Conservation (phyloP, 1,140 invertebrate species). For the Eriocheir sinensis region DNA sequence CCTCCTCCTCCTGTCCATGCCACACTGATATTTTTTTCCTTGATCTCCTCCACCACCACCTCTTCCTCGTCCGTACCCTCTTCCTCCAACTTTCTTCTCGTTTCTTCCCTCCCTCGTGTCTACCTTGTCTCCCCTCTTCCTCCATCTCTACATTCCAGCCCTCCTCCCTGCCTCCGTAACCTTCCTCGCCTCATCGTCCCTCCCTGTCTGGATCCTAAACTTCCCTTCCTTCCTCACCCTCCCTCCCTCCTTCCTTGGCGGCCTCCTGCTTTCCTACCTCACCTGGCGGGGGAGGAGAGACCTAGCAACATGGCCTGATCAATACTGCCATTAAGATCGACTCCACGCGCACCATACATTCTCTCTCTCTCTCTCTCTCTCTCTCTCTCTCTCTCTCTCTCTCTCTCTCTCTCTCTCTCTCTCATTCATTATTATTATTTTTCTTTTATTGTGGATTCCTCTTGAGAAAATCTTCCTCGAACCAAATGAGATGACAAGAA, state of each 20-base stretch:
- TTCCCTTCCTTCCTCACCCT: too few species aligned
- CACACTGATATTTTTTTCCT: too few species aligned
- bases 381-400: slow-evolving; percentile 7
- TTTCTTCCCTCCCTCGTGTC: neutral
- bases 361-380: slow-evolving; percentile 13
- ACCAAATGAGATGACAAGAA: too few species aligned
- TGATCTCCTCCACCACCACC: too few species aligned
- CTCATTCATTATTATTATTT: neutral
- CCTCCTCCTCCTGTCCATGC: too few species aligned
- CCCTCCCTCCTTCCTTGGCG: too few species aligned
- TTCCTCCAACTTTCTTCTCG: neutral
- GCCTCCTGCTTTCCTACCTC: neutral
- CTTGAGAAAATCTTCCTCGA: too few species aligned
- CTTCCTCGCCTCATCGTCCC: neutral
- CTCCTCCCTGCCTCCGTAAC: neutral
- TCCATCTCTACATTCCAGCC: neutral
- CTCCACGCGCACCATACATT: slow-evolving; percentile 9
- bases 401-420: slow-evolving; percentile 4
- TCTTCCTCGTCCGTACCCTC: neutral
- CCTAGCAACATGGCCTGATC: slow-evolving; percentile 6
- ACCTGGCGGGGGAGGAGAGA: slow-evolving; percentile 8
- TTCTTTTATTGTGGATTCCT: too few species aligned
- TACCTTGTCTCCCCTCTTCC: neutral
- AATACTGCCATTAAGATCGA: slow-evolving; percentile 17
- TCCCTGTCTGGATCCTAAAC: too few species aligned